phyloP scores from a whole-genome alignment of 2,888 invertebrate species.

The Cistogaster globosa region DNA sequence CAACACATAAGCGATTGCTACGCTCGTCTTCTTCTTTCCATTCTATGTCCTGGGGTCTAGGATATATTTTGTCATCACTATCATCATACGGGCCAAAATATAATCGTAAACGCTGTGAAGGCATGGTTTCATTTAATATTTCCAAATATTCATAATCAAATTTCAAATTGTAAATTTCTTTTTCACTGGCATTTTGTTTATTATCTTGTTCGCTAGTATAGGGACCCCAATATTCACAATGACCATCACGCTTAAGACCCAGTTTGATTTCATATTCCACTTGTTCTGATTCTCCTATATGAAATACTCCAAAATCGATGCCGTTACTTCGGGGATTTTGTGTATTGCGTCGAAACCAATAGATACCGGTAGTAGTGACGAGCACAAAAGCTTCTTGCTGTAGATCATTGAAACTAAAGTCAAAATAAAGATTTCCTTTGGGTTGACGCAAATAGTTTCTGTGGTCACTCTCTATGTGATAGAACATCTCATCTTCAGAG shows the following conservation, averaged over 20 bases:
- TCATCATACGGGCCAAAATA: slow-evolving; percentile 73
- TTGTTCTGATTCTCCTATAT: slow-evolving; percentile 73
- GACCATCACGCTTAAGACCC: slow-evolving; percentile 66
- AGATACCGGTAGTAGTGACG: slow-evolving; percentile 67
- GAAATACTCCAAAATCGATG: slow-evolving; percentile 72
- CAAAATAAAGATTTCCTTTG: slow-evolving; percentile 62
- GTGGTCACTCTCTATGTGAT: slow-evolving; percentile 72
- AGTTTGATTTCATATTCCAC: slow-evolving; percentile 71
- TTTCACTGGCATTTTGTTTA: neutral
- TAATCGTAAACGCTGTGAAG: slow-evolving; percentile 64
- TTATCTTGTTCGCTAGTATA: slow-evolving; percentile 17
- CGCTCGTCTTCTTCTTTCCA: slow-evolving; percentile 63
- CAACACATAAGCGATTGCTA: slow-evolving; percentile 61
- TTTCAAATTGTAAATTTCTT: slow-evolving; percentile 53
- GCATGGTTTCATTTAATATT: slow-evolving; percentile 53
- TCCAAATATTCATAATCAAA: slow-evolving; percentile 59
- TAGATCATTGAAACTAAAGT: slow-evolving; percentile 71
- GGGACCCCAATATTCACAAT: slow-evolving; percentile 68
- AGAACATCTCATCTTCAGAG: slow-evolving; percentile 71
- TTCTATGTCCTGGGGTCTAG: slow-evolving; percentile 47
- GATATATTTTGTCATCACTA: slow-evolving; percentile 65
- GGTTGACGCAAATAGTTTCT: slow-evolving; percentile 68
- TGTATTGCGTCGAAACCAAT: slow-evolving; percentile 71
- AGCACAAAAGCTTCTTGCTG: slow-evolving; percentile 70
- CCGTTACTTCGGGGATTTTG: slow-evolving; percentile 1